phyloP scores from a whole-genome alignment of 2,888 invertebrate species.

The Tolmerus cingulatus region DNA sequence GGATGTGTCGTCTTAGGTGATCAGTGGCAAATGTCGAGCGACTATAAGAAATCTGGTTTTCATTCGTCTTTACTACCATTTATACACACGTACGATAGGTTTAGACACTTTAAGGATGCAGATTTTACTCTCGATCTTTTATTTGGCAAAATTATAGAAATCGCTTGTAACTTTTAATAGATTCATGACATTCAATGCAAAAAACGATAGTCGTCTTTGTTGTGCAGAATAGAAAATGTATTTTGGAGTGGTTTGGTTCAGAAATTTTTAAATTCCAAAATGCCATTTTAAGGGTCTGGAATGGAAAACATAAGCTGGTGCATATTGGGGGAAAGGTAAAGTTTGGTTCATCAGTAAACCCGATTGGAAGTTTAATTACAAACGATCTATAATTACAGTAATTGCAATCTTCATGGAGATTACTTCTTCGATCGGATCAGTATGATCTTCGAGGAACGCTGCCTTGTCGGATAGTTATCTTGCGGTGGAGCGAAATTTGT shows the following conservation, averaged over 20 bases:
- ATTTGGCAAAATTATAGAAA: neutral
- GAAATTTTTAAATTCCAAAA: neutral
- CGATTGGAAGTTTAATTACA: constrained; percentile 7
- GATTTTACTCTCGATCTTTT: neutral
- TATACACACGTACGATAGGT: neutral
- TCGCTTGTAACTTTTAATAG: neutral
- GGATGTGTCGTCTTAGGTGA: neutral
- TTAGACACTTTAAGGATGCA: neutral
- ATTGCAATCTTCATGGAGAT: constrained; percentile 23
- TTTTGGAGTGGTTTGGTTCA: no score
- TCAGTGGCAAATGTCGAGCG: neutral
- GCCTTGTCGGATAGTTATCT: constrained; percentile 11
- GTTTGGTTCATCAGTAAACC: neutral
- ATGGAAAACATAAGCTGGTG: neutral
- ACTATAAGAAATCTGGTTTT: neutral
- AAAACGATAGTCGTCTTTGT: neutral
- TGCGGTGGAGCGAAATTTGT: constrained; percentile 11
- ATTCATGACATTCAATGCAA: neutral
- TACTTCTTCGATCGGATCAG: neutral
- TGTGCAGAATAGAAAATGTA: neutral
- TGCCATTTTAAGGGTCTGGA: neutral
- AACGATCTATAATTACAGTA: constrained; percentile 30
- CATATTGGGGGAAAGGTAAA: neutral
- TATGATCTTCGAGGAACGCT: neutral
- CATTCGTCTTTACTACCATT: neutral